Evolutionary conservation across 2,113 vertebrate species (phyloP).

Genomic region (Thinocorus orbignyianus): DNA sequence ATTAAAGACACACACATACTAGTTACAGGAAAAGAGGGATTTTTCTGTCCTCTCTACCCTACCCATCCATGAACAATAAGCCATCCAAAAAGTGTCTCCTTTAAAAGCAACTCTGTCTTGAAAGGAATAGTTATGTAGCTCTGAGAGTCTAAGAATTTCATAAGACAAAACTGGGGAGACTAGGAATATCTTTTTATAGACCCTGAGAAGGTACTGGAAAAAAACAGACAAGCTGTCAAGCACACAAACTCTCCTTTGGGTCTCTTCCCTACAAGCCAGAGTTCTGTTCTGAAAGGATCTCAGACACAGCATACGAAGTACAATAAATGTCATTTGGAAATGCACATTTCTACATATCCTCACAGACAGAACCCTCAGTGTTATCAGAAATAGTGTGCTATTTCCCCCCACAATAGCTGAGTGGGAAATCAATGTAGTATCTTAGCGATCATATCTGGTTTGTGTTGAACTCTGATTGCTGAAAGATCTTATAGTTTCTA

Average conservation of each 20-base stretch:
- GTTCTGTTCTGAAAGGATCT: not conserved
- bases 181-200: not conserved
- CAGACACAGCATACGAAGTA: not conserved
- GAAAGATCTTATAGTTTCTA: not conserved
- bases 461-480: not conserved
- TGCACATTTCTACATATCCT: not conserved
- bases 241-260: slow-evolving; percentile 8
- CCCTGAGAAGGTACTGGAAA: not conserved
- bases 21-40: not conserved
- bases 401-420: not conserved
- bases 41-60: not conserved
- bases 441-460: not conserved
- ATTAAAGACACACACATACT: not conserved
- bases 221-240: not conserved
- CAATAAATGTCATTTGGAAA: not conserved
- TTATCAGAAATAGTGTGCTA: not conserved
- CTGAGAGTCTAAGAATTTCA: not conserved
- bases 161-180: not conserved
- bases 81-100: not conserved
- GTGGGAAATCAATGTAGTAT: not conserved
- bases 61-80: not conserved
- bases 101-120: not conserved
- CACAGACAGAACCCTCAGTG: not conserved
- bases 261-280: not conserved
- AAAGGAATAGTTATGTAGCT: not conserved